Evolutionary conservation across 2,888 invertebrate genomes (phyloP).

Genomic region (Spodoptera picta): DNA sequence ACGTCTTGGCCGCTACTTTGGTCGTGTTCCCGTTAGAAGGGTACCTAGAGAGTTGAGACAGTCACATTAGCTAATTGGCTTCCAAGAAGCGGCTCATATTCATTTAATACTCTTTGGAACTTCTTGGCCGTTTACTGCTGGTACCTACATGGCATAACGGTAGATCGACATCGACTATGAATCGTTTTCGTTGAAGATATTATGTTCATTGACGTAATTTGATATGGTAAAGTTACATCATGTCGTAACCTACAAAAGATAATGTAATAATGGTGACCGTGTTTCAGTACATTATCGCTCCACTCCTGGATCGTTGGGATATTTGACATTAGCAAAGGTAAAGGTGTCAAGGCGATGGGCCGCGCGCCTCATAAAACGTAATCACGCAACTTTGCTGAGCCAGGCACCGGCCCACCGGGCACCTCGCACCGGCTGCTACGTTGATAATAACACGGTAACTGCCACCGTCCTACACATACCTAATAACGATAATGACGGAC

Average conservation of each 20-base stretch:
- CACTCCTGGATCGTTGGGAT: constrained; percentile 10
- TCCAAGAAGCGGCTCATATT: constrained; percentile 2
- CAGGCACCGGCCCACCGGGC: constrained; percentile 5
- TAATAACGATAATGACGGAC: neutral
- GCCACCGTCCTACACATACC: too few species aligned
- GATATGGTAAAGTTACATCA: too few species aligned
- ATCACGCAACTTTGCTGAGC: constrained; percentile 28
- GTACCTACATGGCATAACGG: too few species aligned
- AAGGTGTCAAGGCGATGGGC: constrained; percentile 50
- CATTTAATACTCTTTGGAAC: constrained; percentile 12
- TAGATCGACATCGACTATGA: too few species aligned
- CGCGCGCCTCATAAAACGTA: constrained; percentile 23
- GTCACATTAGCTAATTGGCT: constrained; percentile 23
- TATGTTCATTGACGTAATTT: neutral
- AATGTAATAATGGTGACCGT: neutral
- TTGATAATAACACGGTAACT: constrained; percentile 8
- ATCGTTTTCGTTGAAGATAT: neutral
- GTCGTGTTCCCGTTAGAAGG: too few species aligned
- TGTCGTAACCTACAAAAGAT: too few species aligned
- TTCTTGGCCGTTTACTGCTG: neutral
- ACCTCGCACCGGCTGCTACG: neutral
- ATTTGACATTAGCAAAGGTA: constrained; percentile 53
- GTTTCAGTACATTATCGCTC: neutral
- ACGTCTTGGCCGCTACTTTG: neutral
- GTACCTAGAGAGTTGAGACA: neutral